These are phyloP conservation scores for Scaptomyza reducta DNA, from an alignment of 2,888 invertebrate species.

Conservation along the genomic window DNA sequence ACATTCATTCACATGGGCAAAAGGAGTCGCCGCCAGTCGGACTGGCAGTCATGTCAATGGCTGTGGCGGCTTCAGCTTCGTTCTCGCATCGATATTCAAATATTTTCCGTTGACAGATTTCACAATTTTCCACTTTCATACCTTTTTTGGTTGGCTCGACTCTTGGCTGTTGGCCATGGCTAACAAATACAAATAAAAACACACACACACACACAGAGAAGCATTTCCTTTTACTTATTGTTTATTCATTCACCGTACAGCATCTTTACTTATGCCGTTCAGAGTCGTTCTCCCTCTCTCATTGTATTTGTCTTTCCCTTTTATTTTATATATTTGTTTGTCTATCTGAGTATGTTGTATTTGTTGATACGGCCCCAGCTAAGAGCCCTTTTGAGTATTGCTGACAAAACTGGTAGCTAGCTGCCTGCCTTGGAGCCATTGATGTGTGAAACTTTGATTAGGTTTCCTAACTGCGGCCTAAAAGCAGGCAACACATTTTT, in stretches of 20 bases:
- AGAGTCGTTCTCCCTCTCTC: not conserved
- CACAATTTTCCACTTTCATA: slow-evolving; percentile 77
- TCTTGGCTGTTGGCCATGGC: slow-evolving; percentile 56
- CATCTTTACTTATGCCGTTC: slow-evolving; percentile 39
- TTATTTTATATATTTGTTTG: slow-evolving; percentile 8
- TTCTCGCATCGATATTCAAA: slow-evolving; percentile 68
- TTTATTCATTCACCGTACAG: slow-evolving; percentile 59
- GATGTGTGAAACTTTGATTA: slow-evolving; percentile 75
- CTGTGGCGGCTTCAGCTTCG: slow-evolving; percentile 6
- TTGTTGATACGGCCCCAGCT: slow-evolving; percentile 15
- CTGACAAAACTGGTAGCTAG: slow-evolving; percentile 24
- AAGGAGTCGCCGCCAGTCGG: slow-evolving; percentile 35
- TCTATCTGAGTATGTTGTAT: slow-evolving; percentile 13
- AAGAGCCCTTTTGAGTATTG: slow-evolving; percentile 30
- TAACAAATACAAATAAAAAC: slow-evolving; percentile 2
- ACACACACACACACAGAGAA: slow-evolving; percentile 17
- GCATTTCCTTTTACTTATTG: slow-evolving; percentile 67
- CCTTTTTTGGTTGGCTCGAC: slow-evolving; percentile 55
- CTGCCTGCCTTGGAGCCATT: slow-evolving; percentile 55
- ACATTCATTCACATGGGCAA: slow-evolving; percentile 70
- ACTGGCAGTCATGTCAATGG: slow-evolving; percentile 39
- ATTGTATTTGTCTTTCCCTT: not conserved
- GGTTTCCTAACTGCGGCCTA: slow-evolving; percentile 56
- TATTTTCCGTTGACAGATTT: slow-evolving; percentile 77
- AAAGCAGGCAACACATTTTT: slow-evolving; percentile 29